Evolutionary conservation across 1,140 invertebrate genomes (phyloP).

Genomic region (Limonius californicus): DNA sequence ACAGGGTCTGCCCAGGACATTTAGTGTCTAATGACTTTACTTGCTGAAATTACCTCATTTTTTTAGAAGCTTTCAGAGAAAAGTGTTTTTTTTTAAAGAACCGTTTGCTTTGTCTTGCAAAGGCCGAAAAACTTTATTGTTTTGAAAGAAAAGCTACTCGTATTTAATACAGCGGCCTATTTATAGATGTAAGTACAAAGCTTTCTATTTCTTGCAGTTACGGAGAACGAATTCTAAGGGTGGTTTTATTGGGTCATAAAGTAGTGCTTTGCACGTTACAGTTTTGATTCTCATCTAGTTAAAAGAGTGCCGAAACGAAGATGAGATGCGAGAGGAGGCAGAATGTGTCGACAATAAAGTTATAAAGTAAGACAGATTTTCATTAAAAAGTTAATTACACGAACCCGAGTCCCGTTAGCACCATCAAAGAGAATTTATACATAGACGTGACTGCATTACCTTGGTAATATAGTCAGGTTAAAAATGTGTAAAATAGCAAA

Average conservation of each 20-base stretch:
- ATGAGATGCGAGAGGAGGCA: background rate
- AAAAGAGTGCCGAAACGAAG: too few relatives aligned
- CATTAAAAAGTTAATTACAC: conserved; percentile 32
- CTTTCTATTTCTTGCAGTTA: background rate
- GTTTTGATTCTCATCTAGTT: too few relatives aligned
- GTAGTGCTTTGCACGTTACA: too few relatives aligned
- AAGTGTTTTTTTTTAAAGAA: background rate
- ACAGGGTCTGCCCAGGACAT: conserved; percentile 9
- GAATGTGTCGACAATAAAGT: conserved; percentile 9
- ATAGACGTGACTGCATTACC: conserved; percentile 21
- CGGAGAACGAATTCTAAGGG: too few relatives aligned
- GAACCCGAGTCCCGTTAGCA: conserved; percentile 24
- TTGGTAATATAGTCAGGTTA: conserved; percentile 16
- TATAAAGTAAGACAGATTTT: conserved; percentile 25
- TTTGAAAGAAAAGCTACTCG: too few relatives aligned
- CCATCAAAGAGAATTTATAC: conserved; percentile 27
- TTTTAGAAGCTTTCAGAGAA: conserved; percentile 2
- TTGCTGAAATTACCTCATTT: conserved; percentile 15
- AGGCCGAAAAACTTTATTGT: too few relatives aligned
- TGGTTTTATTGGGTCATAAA: too few relatives aligned
- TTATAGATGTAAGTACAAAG: background rate
- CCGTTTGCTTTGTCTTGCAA: background rate
- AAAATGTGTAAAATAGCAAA: background rate
- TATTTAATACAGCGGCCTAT: too few relatives aligned
- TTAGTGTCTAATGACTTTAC: conserved; percentile 20